A percentile compares a stretch with the other conserved stretches of the same genome.
Evolutionary conservation across 1,140 invertebrate species (phyloP).

Genomic region (Heliconius hermathena): DNA sequence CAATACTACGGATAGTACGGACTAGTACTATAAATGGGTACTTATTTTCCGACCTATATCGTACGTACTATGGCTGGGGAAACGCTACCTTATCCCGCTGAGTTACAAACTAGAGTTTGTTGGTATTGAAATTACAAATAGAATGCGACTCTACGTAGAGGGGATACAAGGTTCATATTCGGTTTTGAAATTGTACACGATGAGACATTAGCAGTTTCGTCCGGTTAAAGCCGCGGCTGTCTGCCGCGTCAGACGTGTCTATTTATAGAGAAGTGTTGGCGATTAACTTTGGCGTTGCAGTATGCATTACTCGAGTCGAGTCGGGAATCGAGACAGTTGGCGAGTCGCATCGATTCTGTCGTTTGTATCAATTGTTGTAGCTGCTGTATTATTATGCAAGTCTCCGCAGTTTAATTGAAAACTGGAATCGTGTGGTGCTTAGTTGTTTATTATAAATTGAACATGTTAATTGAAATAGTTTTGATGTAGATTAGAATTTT

Average conservation of each 20-base stretch:
- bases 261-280: constrained; percentile 68
- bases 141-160: constrained; percentile 38
- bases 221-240: constrained; percentile 54
- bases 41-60: constrained; percentile 74
- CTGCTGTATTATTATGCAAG: constrained; percentile 15
- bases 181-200: constrained; percentile 18
- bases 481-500: neutral
- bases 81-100: constrained; percentile 44
- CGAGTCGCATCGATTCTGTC: constrained; percentile 39
- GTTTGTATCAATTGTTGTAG: constrained; percentile 28
- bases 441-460: constrained; percentile 4
- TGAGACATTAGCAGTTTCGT: constrained; percentile 38
- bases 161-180: constrained; percentile 40
- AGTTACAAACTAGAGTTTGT: constrained; percentile 37
- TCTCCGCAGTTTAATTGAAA: constrained; percentile 23
- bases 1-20: constrained; percentile 73
- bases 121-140: constrained; percentile 14
- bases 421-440: neutral
- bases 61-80: constrained; percentile 38
- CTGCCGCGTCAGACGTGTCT: constrained; percentile 66
- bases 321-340: constrained; percentile 19
- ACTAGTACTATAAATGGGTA: constrained; percentile 73
- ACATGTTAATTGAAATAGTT: neutral
- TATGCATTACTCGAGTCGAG: constrained; percentile 10
- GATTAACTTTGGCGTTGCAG: constrained; percentile 45